Evolutionary conservation across 2,888 invertebrate species (phyloP).

Genomic region (Caenorhabditis macrosperma): DNA sequence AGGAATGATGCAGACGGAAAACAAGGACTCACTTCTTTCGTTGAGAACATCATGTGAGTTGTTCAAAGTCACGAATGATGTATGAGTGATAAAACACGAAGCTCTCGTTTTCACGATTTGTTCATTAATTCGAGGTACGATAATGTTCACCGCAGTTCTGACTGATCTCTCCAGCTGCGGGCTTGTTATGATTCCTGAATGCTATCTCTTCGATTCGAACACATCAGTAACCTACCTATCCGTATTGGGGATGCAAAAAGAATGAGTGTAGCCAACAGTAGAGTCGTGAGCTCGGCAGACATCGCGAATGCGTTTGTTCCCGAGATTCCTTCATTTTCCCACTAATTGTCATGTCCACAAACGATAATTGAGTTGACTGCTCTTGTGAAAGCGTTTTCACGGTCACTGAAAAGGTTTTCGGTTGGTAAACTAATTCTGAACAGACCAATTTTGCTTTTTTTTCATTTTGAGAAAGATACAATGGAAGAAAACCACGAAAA

Average conservation of each 20-base stretch:
- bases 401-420: constrained; percentile 26
- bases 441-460: background rate
- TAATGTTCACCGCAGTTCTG: constrained; percentile 49
- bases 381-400: constrained; percentile 28
- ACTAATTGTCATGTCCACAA: constrained; percentile 24
- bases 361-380: constrained; percentile 49
- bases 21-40: constrained; percentile 35
- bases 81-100: constrained; percentile 38
- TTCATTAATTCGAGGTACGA: constrained; percentile 51
- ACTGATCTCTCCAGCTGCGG: constrained; percentile 37
- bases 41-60: constrained; percentile 44
- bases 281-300: constrained; percentile 12
- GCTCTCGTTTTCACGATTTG: constrained; percentile 49
- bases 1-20: background rate
- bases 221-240: constrained; percentile 13
- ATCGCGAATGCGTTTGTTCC: constrained; percentile 33
- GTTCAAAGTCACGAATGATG: constrained; percentile 25
- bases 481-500: background rate
- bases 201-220: background rate
- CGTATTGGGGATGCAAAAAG: constrained; percentile 8
- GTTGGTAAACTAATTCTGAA: background rate
- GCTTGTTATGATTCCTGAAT: constrained; percentile 51
- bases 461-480: no score
- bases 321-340: constrained; percentile 18
- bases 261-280: constrained; percentile 4